Conservation (phyloP, 2,797 vertebrate species). For the Artibeus lituratus region DNA sequence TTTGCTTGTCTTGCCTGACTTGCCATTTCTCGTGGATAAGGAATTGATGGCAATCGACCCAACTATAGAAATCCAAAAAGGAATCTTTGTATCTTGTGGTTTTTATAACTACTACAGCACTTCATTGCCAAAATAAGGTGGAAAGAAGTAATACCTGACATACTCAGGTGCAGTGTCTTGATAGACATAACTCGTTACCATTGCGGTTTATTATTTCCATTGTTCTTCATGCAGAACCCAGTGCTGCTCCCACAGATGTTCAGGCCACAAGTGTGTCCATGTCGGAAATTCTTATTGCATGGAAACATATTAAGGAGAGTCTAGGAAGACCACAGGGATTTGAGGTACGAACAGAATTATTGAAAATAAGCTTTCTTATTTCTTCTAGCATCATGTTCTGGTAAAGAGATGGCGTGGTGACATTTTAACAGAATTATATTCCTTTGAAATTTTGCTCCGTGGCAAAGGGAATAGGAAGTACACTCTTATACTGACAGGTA, state of each 20-base stretch:
- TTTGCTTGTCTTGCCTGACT: conserved; percentile 24
- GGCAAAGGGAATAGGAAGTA: conserved; percentile 22
- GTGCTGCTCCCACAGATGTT: conserved; percentile 90
- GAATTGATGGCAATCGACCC: conserved; percentile 36
- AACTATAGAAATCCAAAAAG: conserved; percentile 56
- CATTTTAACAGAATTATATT: conserved; percentile 55
- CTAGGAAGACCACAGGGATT: conserved; percentile 94
- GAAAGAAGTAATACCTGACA: conserved; percentile 58
- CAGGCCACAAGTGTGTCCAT: conserved; percentile 91
- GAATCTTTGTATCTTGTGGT: conserved; percentile 60
- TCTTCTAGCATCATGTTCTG: conserved; percentile 35
- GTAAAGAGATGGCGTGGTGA: conserved; percentile 51
- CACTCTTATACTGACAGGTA: not conserved
- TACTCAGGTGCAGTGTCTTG: conserved; percentile 40
- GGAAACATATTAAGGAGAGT: conserved; percentile 92
- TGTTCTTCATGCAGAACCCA: conserved; percentile 91
- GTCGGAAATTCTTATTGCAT: conserved; percentile 92
- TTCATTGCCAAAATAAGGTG: conserved; percentile 57
- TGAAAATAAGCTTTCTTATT: conserved; percentile 65
- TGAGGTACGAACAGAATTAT: conserved; percentile 87
- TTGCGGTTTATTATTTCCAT: conserved; percentile 70
- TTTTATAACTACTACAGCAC: conserved; percentile 55
- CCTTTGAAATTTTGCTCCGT: not conserved
- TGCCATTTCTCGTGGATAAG: not conserved
- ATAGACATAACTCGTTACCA: conserved; percentile 58